Evolutionary conservation across 2,113 vertebrate species (phyloP), one percentile per base, ranked within the genome.

Genomic region (Atrichornis clamosus): DNA sequence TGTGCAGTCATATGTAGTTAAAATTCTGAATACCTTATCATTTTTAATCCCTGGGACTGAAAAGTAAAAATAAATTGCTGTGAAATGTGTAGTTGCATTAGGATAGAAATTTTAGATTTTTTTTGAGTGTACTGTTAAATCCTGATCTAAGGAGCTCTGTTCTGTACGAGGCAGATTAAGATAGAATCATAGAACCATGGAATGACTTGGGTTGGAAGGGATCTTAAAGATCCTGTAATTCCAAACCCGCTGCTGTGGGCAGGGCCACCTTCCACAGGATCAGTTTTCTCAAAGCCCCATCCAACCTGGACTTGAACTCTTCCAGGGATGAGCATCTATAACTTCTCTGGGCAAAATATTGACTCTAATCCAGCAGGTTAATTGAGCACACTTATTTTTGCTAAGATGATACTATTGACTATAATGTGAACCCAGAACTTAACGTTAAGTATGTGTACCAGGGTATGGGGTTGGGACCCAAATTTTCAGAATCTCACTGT

Each of bases 391-490:
- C 10, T 20, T 22, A 9, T n/a, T 67, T 84, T 90, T 67, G 3
- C 18, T 35, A 28, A 44, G 20, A 0, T 18, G 5, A 8, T 69
- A 6, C 6, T 12, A 28, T 10, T 68, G 17, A 4, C 13, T 68
- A 46, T 41, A 50, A 11, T 32, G 5, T 8, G 12, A 37, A 39
- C 21, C 7, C 26, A 53, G 30, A 50, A 73, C 5, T n/a, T 60
- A 67, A 72, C 0, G 0, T 19, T 52, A 58, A 52, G 2, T 18
- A 12, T 4, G 4, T 14, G 18, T 18, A 17, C 11, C 26, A 62
- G 19, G 22, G 3, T 7, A 28, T 2, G 15, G 7, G 1, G 2
- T 5, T 35, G 8, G 42, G 18, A 33, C 10, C 15, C 4, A 67
- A 33, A 56, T 73, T 68, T 63, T 83, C 52, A 72, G 7, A 14